These are phyloP conservation scores for Sebastes vulpes DNA, from an alignment of 2,797 vertebrate genomes.

Conservation along the genomic window DNA sequence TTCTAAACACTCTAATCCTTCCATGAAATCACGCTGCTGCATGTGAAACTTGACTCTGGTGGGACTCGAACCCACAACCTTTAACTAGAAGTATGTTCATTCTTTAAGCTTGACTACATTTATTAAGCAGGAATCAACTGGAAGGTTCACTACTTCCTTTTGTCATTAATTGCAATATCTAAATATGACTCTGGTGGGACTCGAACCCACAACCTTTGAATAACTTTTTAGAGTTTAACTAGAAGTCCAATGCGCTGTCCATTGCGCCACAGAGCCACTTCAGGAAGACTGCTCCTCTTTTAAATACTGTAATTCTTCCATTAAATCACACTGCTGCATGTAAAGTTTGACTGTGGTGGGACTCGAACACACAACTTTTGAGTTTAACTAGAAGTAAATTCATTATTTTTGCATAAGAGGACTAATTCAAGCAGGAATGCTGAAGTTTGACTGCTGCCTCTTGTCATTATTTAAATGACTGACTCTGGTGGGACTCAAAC, in stretches of 20 bases:
- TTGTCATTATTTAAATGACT: too few relatives aligned
- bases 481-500: slow-evolving; percentile 74
- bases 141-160: too few relatives aligned
- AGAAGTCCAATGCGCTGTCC: slow-evolving; percentile 98
- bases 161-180: too few relatives aligned
- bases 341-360: too few relatives aligned
- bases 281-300: too few relatives aligned
- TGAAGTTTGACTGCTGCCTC: too few relatives aligned
- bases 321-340: too few relatives aligned
- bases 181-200: slow-evolving; percentile 74
- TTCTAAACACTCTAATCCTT: too few relatives aligned
- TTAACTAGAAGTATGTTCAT: slow-evolving; percentile 4
- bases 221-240: neutral
- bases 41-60: slow-evolving; percentile 40
- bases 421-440: neutral
- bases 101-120: too few relatives aligned
- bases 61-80: slow-evolving; percentile 81
- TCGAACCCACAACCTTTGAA: slow-evolving; percentile 83
- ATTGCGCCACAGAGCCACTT: slow-evolving; percentile 93
- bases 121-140: too few relatives aligned
- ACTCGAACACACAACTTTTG: slow-evolving; percentile 78
- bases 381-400: slow-evolving; percentile 1
- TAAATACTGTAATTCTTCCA: too few relatives aligned
- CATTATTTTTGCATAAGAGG: neutral
- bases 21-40: too few relatives aligned